phyloP scores from a whole-genome alignment of 2,888 invertebrate genomes.

The Noctua comes region DNA sequence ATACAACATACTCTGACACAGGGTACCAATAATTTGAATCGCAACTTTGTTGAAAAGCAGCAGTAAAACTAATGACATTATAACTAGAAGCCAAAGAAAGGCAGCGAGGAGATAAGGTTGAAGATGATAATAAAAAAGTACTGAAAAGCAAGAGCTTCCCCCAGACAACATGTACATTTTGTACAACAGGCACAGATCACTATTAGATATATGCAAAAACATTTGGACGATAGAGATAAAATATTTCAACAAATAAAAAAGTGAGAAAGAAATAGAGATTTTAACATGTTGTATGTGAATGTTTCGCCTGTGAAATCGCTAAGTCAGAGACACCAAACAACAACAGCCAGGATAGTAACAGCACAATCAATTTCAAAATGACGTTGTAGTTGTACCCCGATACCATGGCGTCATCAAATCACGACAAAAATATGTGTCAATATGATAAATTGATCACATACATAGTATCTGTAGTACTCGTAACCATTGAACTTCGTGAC shows the following conservation, averaged over 20 bases:
- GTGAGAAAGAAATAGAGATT: background rate
- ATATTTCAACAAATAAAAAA: background rate
- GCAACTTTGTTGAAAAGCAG: background rate
- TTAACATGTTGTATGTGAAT: background rate
- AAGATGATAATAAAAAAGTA: background rate
- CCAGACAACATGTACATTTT: background rate
- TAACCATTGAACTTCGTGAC: constrained; percentile 35
- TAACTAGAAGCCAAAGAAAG: background rate
- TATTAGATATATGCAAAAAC: background rate
- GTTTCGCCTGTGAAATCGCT: background rate
- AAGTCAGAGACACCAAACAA: background rate
- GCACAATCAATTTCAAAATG: background rate
- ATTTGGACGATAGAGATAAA: background rate
- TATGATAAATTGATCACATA: constrained; percentile 39
- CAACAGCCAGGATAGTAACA: background rate
- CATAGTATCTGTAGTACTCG: constrained; percentile 14
- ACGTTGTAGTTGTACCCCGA: background rate
- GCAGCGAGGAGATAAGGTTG: background rate
- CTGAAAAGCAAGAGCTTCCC: background rate
- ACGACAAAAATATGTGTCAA: constrained; percentile 44
- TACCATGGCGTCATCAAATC: background rate
- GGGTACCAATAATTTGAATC: background rate
- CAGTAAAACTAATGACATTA: background rate
- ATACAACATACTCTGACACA: background rate
- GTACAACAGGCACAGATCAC: background rate